Percentiles rank a stretch among this genome's conserved stretches.
Conservation (phyloP, 1,140 invertebrate species). For the Anastrepha obliqua region DNA sequence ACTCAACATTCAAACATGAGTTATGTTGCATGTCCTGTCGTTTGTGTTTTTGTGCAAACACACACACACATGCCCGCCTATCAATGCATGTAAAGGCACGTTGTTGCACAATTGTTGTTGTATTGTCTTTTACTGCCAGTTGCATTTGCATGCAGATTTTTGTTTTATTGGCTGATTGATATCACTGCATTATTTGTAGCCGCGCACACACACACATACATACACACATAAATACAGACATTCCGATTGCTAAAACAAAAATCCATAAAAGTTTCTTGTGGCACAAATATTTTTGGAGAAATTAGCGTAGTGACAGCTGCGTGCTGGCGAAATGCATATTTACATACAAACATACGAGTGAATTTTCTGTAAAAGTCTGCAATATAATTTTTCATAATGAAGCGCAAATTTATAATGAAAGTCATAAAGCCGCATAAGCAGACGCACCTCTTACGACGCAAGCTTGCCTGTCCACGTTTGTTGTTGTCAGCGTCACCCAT, state of each 20-base stretch:
- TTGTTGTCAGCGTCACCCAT: not conserved
- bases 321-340: not conserved
- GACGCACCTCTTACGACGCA: not conserved
- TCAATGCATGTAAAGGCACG: no score
- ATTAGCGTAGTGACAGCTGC: constrained; percentile 1
- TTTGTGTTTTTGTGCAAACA: not conserved
- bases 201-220: not conserved
- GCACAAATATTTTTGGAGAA: constrained; percentile 39
- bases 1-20: constrained; percentile 52
- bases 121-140: constrained; percentile 8
- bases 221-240: not conserved
- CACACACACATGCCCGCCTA: no score
- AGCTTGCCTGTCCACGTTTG: not conserved
- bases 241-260: not conserved
- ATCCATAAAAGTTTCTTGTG: not conserved
- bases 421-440: not conserved
- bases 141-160: constrained; percentile 15
- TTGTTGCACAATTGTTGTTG: constrained; percentile 17
- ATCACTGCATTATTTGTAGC: constrained; percentile 46
- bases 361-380: not conserved
- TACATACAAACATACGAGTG: not conserved
- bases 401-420: constrained; percentile 22
- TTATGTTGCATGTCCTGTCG: constrained; percentile 52
- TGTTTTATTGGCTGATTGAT: constrained; percentile 49
- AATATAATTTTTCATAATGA: constrained; percentile 31